Evolutionary conservation across 2,888 invertebrate species (phyloP).

Genomic region (Eustalomyia histrio): DNA sequence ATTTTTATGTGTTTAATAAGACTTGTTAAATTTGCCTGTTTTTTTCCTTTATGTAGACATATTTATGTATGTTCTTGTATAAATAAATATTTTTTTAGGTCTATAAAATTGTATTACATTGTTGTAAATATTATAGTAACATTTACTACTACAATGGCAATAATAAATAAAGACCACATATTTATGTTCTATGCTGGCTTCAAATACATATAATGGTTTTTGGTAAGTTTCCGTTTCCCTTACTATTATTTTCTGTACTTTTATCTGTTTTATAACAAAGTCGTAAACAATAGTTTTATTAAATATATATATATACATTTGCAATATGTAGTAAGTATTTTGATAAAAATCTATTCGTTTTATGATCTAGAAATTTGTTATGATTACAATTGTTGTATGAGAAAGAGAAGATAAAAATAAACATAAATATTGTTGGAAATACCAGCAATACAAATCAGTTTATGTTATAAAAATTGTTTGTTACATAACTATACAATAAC

Average conservation of each 20-base stretch:
- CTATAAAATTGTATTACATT: not conserved
- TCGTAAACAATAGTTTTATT: not conserved
- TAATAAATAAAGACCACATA: not conserved
- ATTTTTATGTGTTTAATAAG: no score
- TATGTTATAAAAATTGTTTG: not conserved
- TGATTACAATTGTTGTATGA: not conserved
- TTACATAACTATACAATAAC: not conserved
- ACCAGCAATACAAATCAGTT: not conserved
- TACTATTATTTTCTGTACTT: not conserved
- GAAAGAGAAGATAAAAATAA: not conserved
- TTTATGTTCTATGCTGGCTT: not conserved
- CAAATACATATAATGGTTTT: not conserved
- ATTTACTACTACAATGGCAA: not conserved
- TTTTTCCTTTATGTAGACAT: no score
- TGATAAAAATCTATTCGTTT: not conserved
- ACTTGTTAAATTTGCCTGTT: no score
- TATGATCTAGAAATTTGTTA: not conserved
- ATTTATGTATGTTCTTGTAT: no score
- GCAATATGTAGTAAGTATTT: not conserved
- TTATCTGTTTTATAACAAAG: not conserved
- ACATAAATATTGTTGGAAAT: constrained; percentile 1
- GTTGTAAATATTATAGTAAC: not conserved
- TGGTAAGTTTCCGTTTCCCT: not conserved
- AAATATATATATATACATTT: no score
- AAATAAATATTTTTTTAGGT: no score